Evolutionary conservation across 2,888 invertebrate genomes (phyloP).

Genomic region (Steinernema scapterisci): DNA sequence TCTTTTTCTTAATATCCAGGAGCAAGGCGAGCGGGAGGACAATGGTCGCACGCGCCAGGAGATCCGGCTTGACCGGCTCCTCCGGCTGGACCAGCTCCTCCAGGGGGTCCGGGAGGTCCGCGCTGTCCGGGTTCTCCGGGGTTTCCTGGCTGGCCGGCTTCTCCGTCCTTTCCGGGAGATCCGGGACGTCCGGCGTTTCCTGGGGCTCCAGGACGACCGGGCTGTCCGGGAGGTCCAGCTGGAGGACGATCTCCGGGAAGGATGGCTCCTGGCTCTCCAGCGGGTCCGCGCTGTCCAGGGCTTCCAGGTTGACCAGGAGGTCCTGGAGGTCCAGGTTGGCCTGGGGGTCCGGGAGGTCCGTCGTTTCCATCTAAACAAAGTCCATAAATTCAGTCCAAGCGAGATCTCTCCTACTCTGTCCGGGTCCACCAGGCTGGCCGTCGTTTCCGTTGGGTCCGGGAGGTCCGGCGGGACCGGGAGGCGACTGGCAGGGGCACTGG

Average conservation of each 20-base stretch:
- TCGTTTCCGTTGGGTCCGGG: slow-evolving; percentile 57
- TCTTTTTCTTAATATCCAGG: slow-evolving; percentile 54
- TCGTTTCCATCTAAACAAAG: slow-evolving; percentile 27
- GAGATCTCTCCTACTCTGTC: slow-evolving; percentile 43
- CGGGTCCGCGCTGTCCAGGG: slow-evolving; percentile 54
- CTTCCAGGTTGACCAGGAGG: slow-evolving; percentile 58
- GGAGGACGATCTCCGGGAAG: slow-evolving; percentile 53
- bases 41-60: slow-evolving; percentile 66
- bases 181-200: slow-evolving; percentile 42
- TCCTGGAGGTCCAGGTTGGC: slow-evolving; percentile 46
- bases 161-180: slow-evolving; percentile 50
- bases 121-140: slow-evolving; percentile 57
- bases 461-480: slow-evolving; percentile 77
- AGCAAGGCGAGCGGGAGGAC: slow-evolving; percentile 64
- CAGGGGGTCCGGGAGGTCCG: slow-evolving; percentile 60
- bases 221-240: slow-evolving; percentile 57
- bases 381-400: not conserved
- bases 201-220: slow-evolving; percentile 44
- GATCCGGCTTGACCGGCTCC: slow-evolving; percentile 56
- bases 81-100: slow-evolving; percentile 60
- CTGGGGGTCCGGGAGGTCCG: slow-evolving; percentile 43
- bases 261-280: slow-evolving; percentile 54
- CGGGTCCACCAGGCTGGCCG: slow-evolving; percentile 60
- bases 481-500: slow-evolving; percentile 62
- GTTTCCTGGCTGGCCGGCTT: slow-evolving; percentile 57